Percentiles rank a stretch among this genome's conserved stretches.
phyloP scores from a whole-genome alignment of 2,888 invertebrate genomes.

The Carabus problematicus region DNA sequence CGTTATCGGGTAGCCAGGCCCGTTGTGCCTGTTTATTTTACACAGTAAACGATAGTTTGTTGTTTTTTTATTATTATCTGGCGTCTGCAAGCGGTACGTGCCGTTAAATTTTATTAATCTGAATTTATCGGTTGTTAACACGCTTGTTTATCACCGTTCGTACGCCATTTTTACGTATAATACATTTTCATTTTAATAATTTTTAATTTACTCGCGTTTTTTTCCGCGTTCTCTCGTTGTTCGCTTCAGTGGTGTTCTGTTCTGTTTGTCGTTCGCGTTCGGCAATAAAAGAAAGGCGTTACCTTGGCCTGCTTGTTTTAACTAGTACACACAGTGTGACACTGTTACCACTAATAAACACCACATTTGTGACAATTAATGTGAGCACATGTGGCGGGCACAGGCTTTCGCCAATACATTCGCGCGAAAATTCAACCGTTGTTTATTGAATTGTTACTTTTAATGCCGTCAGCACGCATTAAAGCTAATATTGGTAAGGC shows the following conservation, averaged over 20 bases:
- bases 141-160: slow-evolving; percentile 30
- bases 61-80: slow-evolving; percentile 33
- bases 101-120: slow-evolving; percentile 35
- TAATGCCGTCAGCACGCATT: too few species aligned
- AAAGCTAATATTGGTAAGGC: too few species aligned
- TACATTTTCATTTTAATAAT: slow-evolving; percentile 36
- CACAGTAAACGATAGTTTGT: slow-evolving; percentile 30
- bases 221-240: neutral
- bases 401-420: neutral
- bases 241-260: slow-evolving; percentile 5
- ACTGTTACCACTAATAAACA: slow-evolving; percentile 32
- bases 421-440: neutral
- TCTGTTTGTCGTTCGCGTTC: slow-evolving; percentile 20
- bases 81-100: slow-evolving; percentile 16
- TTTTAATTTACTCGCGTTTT: slow-evolving; percentile 27
- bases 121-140: slow-evolving; percentile 26
- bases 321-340: slow-evolving; percentile 10
- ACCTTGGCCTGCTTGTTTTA: slow-evolving; percentile 22
- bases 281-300: slow-evolving; percentile 23
- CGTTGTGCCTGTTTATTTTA: slow-evolving; percentile 4
- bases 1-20: too few species aligned
- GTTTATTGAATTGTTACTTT: slow-evolving; percentile 15
- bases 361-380: slow-evolving; percentile 35
- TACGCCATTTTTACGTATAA: slow-evolving; percentile 12
- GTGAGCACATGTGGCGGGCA: slow-evolving; percentile 8